Evolutionary conservation across 1,140 invertebrate genomes (phyloP), one percentile per base, ranked within the genome.

Genomic region (Mamestra configurata): DNA sequence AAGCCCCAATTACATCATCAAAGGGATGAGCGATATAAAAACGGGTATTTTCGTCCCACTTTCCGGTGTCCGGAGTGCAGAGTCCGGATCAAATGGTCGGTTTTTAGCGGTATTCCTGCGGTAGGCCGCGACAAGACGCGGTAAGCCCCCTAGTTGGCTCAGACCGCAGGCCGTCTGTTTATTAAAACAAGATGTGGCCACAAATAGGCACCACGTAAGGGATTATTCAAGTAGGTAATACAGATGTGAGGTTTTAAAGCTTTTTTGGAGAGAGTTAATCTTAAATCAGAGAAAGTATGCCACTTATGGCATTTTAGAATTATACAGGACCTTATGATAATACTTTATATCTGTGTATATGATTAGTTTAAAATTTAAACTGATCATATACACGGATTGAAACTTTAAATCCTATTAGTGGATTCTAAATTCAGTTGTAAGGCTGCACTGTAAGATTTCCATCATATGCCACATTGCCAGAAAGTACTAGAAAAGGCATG

Each of bases 161-260:
- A 35, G 27, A 71, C 68, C 68, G 27, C 68, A 71, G 35, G 24
- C 68, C 68, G 37, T 31, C 27, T 53, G 49, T 71, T 71, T 71
- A 71, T 49, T 53, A 53, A 71, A 71, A 15, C 68, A 20, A 71
- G 68, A 71, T 18, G 20, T 24, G 53, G 53, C 53, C 43, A 49
- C 43, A 49, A 49, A 11, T 11, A 43, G 55, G 51, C n/a, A 51
- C 24, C 37, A 51, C 46, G 31, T 31, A 53, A 35, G 18, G 11
- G 7, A 20, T 22, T 66, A 66, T 66, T 40, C 22, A 55, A 18
- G 20, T n/a, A n/a, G n/a, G n/a, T n/a, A 55, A 55, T n/a, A 46
- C 15, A 49, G 15, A 3, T 31, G 27, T 31, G 27, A 31, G 27
- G 27, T 31, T 31, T 31, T 31, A 31, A 3, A n/a, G n/a, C n/a